Evolutionary conservation across 2,113 vertebrate species (phyloP).

Genomic region (Cottus gobio): DNA sequence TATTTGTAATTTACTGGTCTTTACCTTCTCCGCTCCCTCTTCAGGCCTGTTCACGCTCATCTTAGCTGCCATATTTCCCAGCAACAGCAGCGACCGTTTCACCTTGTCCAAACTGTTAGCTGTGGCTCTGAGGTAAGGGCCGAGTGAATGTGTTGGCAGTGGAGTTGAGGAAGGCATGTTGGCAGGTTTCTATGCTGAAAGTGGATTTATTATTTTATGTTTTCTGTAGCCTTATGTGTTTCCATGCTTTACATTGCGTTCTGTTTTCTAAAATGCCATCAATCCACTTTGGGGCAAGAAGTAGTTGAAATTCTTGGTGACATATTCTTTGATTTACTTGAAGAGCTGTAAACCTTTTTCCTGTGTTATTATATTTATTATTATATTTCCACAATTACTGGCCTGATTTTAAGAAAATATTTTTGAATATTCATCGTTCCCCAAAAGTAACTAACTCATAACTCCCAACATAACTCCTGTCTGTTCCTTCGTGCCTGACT

Average conservation of each 20-base stretch:
- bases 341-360: no score
- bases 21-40: slow-evolving; percentile 19
- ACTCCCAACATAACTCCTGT: no score
- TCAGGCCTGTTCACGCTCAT: slow-evolving; percentile 96
- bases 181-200: neutral
- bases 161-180: neutral
- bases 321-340: no score
- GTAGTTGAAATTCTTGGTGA: no score
- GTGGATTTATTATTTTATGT: neutral
- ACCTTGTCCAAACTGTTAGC: slow-evolving; percentile 95
- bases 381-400: no score
- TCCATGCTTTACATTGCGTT: neutral
- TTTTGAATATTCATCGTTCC: no score
- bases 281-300: neutral
- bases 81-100: slow-evolving; percentile 96
- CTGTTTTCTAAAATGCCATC: neutral
- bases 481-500: no score
- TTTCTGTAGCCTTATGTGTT: neutral
- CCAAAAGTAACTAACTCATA: no score
- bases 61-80: slow-evolving; percentile 94
- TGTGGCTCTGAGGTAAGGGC: slow-evolving; percentile 91
- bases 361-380: no score
- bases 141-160: neutral
- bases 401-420: no score
- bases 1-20: neutral